These are phyloP conservation scores for Bombus difficillimus DNA, from an alignment of 1,140 invertebrate species.

Conservation along the genomic window DNA sequence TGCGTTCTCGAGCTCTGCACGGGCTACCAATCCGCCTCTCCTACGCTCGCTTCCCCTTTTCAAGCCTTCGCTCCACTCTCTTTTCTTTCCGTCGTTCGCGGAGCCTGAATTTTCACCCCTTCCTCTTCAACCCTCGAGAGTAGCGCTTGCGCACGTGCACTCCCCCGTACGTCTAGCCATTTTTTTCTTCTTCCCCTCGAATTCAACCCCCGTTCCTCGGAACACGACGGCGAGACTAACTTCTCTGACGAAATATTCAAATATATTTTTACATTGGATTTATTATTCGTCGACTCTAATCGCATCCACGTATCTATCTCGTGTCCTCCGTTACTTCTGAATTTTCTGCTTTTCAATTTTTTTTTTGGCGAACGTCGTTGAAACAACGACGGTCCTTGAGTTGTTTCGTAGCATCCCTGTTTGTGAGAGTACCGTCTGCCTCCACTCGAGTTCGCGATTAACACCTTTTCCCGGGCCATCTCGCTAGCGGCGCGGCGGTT, in stretches of 20 bases:
- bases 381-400: not conserved
- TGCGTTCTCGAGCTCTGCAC: constrained; percentile 53
- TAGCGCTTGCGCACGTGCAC: constrained; percentile 20
- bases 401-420: not conserved
- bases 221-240: not conserved
- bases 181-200: constrained; percentile 24
- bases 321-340: not conserved
- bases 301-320: not conserved
- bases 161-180: constrained; percentile 25
- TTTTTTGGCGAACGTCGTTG: not conserved
- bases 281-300: not conserved
- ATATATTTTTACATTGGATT: constrained; percentile 33
- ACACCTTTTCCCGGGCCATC: not conserved
- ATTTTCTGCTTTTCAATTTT: not conserved
- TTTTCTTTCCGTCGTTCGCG: not conserved
- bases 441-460: not conserved
- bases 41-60: constrained; percentile 37
- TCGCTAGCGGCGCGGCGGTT: no score
- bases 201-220: constrained; percentile 4
- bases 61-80: constrained; percentile 4
- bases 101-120: constrained; percentile 18
- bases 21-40: constrained; percentile 46
- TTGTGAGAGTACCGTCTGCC: not conserved
- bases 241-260: not conserved
- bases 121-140: not conserved